Conservation (phyloP, 2,113 vertebrate species). For the Anhinga rufa region DNA sequence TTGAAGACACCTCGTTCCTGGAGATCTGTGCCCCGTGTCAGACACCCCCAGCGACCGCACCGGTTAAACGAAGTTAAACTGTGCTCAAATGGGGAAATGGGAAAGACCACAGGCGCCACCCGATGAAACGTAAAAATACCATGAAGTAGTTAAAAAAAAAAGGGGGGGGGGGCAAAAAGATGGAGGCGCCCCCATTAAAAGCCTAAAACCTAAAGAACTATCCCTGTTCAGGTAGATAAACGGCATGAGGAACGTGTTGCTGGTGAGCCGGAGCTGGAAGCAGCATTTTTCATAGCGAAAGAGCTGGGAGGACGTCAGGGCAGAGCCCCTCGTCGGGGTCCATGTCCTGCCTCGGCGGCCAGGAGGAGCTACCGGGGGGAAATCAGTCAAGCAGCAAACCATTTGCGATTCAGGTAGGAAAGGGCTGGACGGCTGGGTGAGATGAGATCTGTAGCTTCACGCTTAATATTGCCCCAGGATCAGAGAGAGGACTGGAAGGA, state of each 20-base stretch:
- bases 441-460: neutral
- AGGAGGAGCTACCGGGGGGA: neutral
- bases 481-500: neutral
- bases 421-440: neutral
- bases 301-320: neutral
- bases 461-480: neutral
- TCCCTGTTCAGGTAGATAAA: neutral
- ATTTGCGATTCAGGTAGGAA: neutral
- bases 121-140: neutral
- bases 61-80: neutral
- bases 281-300: neutral
- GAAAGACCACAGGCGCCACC: neutral
- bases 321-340: neutral
- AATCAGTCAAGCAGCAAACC: neutral
- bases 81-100: neutral
- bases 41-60: no score
- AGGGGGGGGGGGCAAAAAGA: neutral
- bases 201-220: neutral
- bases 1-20: neutral
- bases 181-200: neutral
- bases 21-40: accelerated
- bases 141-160: neutral
- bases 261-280: neutral
- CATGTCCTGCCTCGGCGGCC: neutral
- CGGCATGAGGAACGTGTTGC: accelerated